Conservation (phyloP, 2,113 vertebrate species). For the Microcebus lehilahytsara region DNA sequence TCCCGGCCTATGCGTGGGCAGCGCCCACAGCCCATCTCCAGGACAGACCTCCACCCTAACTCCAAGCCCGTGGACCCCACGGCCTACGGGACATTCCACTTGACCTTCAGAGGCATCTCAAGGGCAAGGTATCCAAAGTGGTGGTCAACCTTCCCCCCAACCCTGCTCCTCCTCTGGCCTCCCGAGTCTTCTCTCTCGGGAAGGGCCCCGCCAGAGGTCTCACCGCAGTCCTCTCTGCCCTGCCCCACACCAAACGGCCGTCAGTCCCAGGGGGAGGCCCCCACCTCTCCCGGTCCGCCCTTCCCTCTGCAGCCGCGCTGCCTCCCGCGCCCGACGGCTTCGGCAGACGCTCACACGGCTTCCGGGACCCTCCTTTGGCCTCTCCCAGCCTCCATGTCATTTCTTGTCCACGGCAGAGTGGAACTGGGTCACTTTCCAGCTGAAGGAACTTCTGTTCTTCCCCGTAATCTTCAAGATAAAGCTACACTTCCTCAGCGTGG, state of each 20-base stretch:
- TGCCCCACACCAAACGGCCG: not conserved
- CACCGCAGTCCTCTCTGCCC: not conserved
- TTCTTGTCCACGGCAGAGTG: not conserved
- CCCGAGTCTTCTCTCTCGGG: not conserved
- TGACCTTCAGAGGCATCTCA: not conserved
- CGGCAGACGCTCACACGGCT: fast-evolving
- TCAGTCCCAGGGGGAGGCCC: not conserved
- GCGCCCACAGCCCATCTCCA: too few species aligned
- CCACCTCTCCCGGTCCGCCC: not conserved
- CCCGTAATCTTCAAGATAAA: not conserved
- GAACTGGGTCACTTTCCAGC: not conserved
- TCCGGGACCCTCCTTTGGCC: not conserved
- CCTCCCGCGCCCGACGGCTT: not conserved
- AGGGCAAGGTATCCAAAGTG: not conserved
- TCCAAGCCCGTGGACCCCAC: fast-evolving
- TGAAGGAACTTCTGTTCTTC: not conserved
- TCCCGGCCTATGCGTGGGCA: fast-evolving
- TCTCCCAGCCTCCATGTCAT: not conserved
- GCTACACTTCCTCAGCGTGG: not conserved
- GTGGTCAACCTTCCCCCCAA: not conserved
- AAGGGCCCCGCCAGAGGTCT: not conserved
- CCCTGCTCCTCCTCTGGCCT: not conserved
- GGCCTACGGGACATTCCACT: not conserved
- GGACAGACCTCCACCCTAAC: not conserved
- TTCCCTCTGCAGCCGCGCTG: fast-evolving